Evolutionary conservation across 37 sponge, comb jelly and placozoan species (phyloP).

Genomic region (Bolinopsis microptera): DNA sequence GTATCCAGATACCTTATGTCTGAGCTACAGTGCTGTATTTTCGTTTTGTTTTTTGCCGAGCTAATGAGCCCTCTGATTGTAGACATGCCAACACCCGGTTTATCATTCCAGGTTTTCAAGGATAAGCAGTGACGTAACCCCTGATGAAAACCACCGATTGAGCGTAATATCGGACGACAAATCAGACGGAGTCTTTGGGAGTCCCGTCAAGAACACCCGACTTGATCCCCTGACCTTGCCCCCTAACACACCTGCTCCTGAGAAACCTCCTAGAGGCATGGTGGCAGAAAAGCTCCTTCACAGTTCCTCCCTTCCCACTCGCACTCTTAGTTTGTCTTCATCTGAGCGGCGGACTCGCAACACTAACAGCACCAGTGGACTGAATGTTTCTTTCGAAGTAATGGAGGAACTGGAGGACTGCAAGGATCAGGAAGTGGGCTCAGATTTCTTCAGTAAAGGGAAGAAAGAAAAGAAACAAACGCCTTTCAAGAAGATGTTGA

Average conservation of each 20-base stretch:
- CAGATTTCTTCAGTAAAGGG: slow-evolving; percentile 16
- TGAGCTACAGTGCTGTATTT: background rate
- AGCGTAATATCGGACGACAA: slow-evolving; percentile 6
- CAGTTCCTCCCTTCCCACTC: background rate
- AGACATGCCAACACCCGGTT: background rate
- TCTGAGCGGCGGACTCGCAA: background rate
- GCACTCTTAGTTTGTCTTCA: background rate
- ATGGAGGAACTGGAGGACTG: slow-evolving; percentile 28
- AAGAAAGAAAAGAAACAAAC: slow-evolving; percentile 39
- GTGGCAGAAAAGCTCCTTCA: background rate
- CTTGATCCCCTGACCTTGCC: background rate
- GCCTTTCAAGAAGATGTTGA: slow-evolving; percentile 34
- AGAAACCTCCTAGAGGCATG: background rate
- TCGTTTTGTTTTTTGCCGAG: background rate
- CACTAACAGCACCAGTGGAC: background rate
- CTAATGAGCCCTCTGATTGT: background rate
- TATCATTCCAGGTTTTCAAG: slow-evolving; percentile 8
- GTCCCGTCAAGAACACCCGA: background rate
- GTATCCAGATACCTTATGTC: background rate
- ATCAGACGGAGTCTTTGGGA: background rate
- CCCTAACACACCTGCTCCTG: background rate
- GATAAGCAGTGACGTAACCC: slow-evolving; percentile 26
- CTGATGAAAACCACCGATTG: slow-evolving; percentile 11
- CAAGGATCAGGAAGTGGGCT: slow-evolving; percentile 33
- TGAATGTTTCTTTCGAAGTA: background rate